Evolutionary conservation across 2,797 vertebrate species (phyloP).

Genomic region (Hapalemur alaotrensis): DNA sequence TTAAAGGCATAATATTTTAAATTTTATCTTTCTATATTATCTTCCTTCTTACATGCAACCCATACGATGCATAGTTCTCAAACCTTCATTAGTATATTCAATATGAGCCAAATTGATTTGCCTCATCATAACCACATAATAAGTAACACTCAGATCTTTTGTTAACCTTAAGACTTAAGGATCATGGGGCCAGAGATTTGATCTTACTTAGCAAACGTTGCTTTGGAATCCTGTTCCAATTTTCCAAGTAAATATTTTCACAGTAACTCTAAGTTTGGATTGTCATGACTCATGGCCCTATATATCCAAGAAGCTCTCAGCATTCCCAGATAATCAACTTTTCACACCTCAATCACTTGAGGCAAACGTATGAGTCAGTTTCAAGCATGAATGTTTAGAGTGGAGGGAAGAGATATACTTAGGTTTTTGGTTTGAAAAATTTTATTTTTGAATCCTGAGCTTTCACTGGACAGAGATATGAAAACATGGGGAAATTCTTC

Average conservation of each 20-base stretch:
- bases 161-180: neutral
- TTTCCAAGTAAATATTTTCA: neutral
- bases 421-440: neutral
- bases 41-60: neutral
- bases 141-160: neutral
- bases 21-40: neutral
- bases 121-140: neutral
- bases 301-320: constrained; percentile 1
- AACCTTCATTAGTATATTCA: neutral
- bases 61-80: neutral
- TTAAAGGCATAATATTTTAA: neutral
- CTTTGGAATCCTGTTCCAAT: neutral
- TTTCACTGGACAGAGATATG: neutral
- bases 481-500: neutral
- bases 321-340: neutral
- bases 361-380: neutral
- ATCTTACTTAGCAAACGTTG: neutral
- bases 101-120: neutral
- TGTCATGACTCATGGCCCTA: neutral
- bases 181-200: neutral
- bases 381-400: neutral
- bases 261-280: constrained; percentile 10
- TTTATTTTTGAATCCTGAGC: neutral
- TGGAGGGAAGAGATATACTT: neutral
- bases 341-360: neutral